phyloP scores from a whole-genome alignment of 2,888 invertebrate species.

The Tipula unca region DNA sequence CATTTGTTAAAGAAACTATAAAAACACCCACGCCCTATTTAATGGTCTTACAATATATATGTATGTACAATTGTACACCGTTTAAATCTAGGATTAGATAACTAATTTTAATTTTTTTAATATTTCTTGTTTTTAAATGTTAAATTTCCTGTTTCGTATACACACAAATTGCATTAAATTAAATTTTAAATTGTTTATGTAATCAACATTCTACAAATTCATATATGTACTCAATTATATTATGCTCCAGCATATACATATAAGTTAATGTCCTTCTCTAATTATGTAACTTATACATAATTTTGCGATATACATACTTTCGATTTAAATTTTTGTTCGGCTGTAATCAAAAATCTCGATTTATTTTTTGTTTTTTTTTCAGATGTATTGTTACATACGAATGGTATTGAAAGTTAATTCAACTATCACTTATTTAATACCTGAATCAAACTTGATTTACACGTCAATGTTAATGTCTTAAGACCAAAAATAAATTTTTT shows the following conservation, averaged over 20 bases:
- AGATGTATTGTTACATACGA: background rate
- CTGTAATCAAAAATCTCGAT: background rate
- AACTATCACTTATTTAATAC: background rate
- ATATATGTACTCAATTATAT: no score
- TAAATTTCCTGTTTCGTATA: background rate
- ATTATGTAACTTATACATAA: background rate
- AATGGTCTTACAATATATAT: background rate
- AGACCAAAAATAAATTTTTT: background rate
- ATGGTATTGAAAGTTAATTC: slow-evolving; percentile 8
- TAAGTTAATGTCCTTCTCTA: background rate
- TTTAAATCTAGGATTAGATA: background rate
- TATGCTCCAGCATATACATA: no score
- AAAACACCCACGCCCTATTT: background rate
- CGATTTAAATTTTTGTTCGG: background rate
- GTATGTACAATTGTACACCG: background rate
- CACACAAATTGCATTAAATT: background rate
- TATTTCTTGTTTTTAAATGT: background rate
- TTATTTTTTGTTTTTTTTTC: background rate
- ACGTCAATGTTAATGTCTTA: background rate
- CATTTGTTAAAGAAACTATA: background rate
- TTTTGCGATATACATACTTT: background rate
- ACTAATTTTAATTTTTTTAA: background rate
- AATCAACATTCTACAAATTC: background rate
- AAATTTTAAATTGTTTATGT: background rate
- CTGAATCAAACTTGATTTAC: background rate